Conservation (phyloP, 2,113 vertebrate genomes). For the Caloenas nicobarica region DNA sequence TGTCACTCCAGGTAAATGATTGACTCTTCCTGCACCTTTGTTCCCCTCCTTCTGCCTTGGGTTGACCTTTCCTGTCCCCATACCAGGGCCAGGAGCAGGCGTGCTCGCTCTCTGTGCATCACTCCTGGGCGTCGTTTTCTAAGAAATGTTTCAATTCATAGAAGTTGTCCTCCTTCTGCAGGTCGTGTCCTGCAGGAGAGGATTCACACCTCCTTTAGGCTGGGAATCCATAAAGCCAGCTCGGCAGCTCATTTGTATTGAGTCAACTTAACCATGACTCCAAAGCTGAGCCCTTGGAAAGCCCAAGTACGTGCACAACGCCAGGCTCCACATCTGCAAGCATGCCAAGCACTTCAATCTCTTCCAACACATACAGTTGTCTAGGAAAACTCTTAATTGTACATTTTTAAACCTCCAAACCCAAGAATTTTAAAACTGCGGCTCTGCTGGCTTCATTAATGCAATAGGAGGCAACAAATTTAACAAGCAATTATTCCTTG, state of each 20-base stretch:
- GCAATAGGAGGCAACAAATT: background rate
- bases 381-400: background rate
- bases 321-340: constrained; percentile 74
- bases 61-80: background rate
- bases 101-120: rapidly evolving
- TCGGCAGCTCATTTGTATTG: background rate
- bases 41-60: background rate
- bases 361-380: constrained; percentile 67
- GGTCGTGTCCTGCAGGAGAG: background rate
- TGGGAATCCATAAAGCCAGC: background rate
- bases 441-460: background rate
- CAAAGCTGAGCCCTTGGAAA: background rate
- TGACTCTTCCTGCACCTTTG: background rate
- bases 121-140: background rate
- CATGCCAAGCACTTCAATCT: constrained; percentile 82
- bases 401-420: background rate
- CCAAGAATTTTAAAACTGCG: background rate
- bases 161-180: background rate
- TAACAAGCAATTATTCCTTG: background rate
- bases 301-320: constrained; percentile 78
- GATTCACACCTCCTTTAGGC: background rate
- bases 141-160: background rate
- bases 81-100: background rate
- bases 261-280: background rate
- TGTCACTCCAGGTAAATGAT: background rate